phyloP scores from a whole-genome alignment of 2,797 vertebrate species.

The Cossypha dichroa region DNA sequence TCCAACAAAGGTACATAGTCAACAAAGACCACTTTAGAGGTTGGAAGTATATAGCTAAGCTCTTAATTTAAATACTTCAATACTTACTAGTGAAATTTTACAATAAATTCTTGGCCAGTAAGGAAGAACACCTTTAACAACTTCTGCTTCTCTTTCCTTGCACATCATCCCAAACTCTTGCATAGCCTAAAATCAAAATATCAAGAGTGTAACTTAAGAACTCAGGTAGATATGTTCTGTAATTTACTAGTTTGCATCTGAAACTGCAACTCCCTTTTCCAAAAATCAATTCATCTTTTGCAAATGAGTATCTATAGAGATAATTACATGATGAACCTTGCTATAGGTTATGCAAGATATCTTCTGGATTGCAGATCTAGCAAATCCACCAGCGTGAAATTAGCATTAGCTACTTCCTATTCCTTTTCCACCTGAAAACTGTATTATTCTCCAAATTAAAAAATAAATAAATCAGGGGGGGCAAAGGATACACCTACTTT shows the following conservation, averaged over 20 bases:
- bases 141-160: slow-evolving; percentile 88
- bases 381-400: neutral
- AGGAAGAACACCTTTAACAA: slow-evolving; percentile 94
- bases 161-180: slow-evolving; percentile 97
- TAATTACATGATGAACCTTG: fast-evolving
- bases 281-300: neutral
- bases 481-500: slow-evolving; percentile 80
- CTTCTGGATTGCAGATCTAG: neutral
- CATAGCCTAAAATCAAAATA: slow-evolving; percentile 83
- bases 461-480: fast-evolving
- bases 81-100: slow-evolving; percentile 91
- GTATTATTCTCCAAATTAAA: fast-evolving
- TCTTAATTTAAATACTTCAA: neutral
- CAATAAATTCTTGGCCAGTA: slow-evolving; percentile 99
- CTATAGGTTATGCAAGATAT: neutral
- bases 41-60: neutral
- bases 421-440: neutral
- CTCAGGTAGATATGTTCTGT: neutral
- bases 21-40: neutral
- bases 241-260: neutral
- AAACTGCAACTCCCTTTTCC: neutral
- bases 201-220: neutral
- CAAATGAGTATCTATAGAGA: neutral
- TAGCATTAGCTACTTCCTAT: neutral
- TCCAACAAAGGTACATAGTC: neutral